Percentiles rank a stretch among this genome's conserved stretches.
Evolutionary conservation across 1,140 invertebrate species (phyloP).

Genomic region (Brevipalpus yothersi): DNA sequence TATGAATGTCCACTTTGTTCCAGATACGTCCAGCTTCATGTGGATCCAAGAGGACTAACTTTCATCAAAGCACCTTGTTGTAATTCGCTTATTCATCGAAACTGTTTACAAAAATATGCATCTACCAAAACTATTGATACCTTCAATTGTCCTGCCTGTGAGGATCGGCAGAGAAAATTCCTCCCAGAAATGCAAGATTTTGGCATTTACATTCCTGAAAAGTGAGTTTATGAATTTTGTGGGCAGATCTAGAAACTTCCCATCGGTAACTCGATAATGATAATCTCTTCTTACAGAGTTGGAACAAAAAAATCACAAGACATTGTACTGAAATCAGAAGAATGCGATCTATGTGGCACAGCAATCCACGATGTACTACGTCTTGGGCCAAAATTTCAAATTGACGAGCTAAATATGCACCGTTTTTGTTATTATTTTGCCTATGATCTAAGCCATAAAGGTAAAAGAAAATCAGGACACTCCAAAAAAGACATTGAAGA

Average conservation of each 20-base stretch:
- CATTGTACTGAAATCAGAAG: too few relatives aligned
- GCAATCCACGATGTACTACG: not conserved
- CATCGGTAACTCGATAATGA: too few relatives aligned
- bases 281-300: too few relatives aligned
- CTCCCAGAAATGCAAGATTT: constrained; percentile 29
- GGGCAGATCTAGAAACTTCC: too few relatives aligned
- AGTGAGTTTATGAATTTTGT: constrained; percentile 17
- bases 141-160: constrained; percentile 40
- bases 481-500: constrained; percentile 3
- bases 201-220: constrained; percentile 35
- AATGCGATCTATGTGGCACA: not conserved
- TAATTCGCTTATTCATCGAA: constrained; percentile 14
- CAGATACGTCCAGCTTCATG: constrained; percentile 20
- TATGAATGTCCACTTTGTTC: constrained; percentile 30
- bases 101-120: constrained; percentile 26
- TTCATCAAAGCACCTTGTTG: constrained; percentile 30
- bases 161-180: constrained; percentile 32
- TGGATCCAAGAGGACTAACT: constrained; percentile 15
- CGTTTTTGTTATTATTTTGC: constrained; percentile 5
- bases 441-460: constrained; percentile 6
- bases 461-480: constrained; percentile 1
- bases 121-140: constrained; percentile 35
- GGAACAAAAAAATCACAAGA: too few relatives aligned
- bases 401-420: constrained; percentile 1
- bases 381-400: not conserved